phyloP scores from a whole-genome alignment of 2,113 vertebrate genomes.

The Strigops habroptila region DNA sequence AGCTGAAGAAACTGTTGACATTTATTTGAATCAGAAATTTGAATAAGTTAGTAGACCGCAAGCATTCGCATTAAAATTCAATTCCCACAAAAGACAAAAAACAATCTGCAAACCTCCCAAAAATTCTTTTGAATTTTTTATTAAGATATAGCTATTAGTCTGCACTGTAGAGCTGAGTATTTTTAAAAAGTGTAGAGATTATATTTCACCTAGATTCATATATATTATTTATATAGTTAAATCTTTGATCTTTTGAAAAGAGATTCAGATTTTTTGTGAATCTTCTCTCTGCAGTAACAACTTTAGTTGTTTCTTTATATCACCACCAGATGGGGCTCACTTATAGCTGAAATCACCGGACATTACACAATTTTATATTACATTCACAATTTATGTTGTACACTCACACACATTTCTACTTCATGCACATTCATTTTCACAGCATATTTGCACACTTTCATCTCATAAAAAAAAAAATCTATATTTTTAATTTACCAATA shows the following conservation, averaged over 20 bases:
- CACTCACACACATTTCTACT: not conserved
- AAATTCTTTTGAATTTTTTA: not conserved
- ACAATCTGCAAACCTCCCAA: not conserved
- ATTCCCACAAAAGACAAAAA: not conserved
- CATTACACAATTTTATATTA: not conserved
- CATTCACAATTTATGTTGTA: not conserved
- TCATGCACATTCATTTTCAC: not conserved
- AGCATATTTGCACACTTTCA: not conserved
- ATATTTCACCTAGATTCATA: not conserved
- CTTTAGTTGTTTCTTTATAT: not conserved
- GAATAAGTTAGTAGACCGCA: not conserved
- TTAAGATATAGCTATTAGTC: not conserved
- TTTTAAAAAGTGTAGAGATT: not conserved
- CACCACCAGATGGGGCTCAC: constrained; percentile 76
- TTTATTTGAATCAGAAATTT: not conserved
- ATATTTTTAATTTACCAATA: constrained; percentile 10
- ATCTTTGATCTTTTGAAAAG: not conserved
- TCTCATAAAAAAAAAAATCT: not conserved
- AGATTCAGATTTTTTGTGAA: not conserved
- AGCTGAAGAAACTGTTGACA: not conserved
- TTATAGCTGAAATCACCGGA: constrained; percentile 57
- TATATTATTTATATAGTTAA: not conserved
- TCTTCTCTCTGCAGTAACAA: not conserved
- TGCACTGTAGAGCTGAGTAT: not conserved
- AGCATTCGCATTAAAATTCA: not conserved